Conservation (phyloP, 2,797 vertebrate species). For the Glossophaga mutica region DNA sequence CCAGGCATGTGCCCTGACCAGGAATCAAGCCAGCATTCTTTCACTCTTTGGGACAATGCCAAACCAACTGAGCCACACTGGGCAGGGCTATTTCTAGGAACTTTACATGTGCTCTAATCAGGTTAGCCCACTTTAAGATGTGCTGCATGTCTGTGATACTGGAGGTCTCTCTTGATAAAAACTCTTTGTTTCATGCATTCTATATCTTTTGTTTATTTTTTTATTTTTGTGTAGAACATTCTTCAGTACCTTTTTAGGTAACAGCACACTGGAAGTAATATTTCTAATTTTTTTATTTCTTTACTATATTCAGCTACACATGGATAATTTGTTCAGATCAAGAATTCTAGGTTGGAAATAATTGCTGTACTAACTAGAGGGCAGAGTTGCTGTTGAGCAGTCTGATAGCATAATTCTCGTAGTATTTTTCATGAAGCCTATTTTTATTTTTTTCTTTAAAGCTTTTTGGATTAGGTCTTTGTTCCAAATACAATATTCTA, state of each 20-base stretch:
- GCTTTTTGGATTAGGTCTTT: background rate
- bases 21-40: too few relatives aligned
- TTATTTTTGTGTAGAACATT: background rate
- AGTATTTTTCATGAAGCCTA: background rate
- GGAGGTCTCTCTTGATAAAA: background rate
- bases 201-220: background rate
- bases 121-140: background rate
- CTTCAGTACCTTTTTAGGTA: background rate
- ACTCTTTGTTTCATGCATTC: background rate
- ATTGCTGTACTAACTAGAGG: background rate
- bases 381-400: background rate
- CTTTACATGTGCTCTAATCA: background rate
- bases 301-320: background rate
- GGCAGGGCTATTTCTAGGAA: background rate
- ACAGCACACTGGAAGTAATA: background rate
- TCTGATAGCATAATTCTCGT: background rate
- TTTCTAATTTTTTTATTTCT: background rate
- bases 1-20: too few relatives aligned
- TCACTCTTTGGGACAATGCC: too few relatives aligned
- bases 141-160: background rate
- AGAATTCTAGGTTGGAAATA: background rate
- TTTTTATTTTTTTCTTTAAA: background rate
- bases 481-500: background rate
- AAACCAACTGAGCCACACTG: too few relatives aligned
- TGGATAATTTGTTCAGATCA: background rate